phyloP scores from a whole-genome alignment of 2,888 invertebrate genomes.

The Diabrotica balteata region DNA sequence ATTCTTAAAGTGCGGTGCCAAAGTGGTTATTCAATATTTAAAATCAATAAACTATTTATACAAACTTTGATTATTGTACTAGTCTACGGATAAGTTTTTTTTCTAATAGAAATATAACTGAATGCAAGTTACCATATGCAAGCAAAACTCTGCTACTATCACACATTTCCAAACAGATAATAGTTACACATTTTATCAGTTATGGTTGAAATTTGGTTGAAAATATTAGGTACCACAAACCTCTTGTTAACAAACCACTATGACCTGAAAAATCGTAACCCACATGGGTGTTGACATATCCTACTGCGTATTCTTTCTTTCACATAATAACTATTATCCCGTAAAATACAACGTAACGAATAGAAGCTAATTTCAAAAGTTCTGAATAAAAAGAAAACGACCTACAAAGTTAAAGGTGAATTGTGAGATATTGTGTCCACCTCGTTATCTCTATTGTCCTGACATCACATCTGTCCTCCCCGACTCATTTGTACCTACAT shows the following conservation, averaged over 20 bases:
- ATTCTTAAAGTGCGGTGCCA: too few relatives aligned
- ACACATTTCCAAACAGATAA: too few relatives aligned
- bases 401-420: slow-evolving; percentile 41
- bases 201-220: too few relatives aligned
- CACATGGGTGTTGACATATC: slow-evolving; percentile 35
- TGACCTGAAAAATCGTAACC: slow-evolving; percentile 11
- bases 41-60: too few relatives aligned
- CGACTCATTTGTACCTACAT: slow-evolving; percentile 49
- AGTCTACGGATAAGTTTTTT: too few relatives aligned
- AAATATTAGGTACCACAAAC: neutral
- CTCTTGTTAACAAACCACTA: slow-evolving; percentile 13
- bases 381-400: slow-evolving; percentile 37
- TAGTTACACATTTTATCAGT: too few relatives aligned
- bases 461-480: slow-evolving; percentile 54
- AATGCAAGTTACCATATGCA: too few relatives aligned
- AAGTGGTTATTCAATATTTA: too few relatives aligned
- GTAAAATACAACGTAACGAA: slow-evolving; percentile 34
- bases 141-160: too few relatives aligned
- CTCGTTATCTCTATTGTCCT: slow-evolving; percentile 58
- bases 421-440: slow-evolving; percentile 51
- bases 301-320: slow-evolving; percentile 27
- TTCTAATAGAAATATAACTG: too few relatives aligned
- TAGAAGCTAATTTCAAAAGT: slow-evolving; percentile 32
- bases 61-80: too few relatives aligned
- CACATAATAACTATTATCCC: slow-evolving; percentile 28